Conservation (phyloP, 2,797 vertebrate species). For the Clamator glandarius region DNA sequence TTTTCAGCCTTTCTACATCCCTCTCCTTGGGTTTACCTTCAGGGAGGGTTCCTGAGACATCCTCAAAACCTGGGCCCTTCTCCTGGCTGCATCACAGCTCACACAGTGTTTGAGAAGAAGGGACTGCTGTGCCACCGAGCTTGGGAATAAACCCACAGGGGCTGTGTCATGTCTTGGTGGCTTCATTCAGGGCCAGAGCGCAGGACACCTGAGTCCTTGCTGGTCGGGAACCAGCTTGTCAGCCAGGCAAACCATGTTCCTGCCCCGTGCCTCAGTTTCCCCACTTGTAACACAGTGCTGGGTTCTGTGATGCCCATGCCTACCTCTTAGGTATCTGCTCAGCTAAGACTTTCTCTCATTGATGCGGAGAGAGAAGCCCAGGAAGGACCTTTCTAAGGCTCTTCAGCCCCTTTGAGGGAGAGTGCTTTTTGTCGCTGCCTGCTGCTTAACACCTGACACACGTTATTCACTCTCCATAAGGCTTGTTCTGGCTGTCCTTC, state of each 20-base stretch:
- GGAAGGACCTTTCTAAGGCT: neutral
- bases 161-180: fast-evolving
- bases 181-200: neutral
- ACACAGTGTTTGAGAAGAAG: neutral
- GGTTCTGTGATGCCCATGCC: neutral
- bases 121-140: fast-evolving
- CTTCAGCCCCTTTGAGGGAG: neutral
- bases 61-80: neutral
- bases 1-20: neutral
- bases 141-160: neutral
- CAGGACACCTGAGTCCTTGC: neutral
- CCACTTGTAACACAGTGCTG: neutral
- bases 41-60: neutral
- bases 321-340: neutral
- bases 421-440: neutral
- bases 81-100: neutral
- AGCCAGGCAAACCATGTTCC: neutral
- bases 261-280: neutral
- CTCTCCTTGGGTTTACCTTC: neutral
- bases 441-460: neutral
- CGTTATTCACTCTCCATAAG: neutral
- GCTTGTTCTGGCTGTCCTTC: neutral
- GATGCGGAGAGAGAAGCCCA: neutral
- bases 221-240: neutral
- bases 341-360: neutral